Conservation (phyloP, 1,140 invertebrate species). For the Proctacanthus coquilletti region DNA sequence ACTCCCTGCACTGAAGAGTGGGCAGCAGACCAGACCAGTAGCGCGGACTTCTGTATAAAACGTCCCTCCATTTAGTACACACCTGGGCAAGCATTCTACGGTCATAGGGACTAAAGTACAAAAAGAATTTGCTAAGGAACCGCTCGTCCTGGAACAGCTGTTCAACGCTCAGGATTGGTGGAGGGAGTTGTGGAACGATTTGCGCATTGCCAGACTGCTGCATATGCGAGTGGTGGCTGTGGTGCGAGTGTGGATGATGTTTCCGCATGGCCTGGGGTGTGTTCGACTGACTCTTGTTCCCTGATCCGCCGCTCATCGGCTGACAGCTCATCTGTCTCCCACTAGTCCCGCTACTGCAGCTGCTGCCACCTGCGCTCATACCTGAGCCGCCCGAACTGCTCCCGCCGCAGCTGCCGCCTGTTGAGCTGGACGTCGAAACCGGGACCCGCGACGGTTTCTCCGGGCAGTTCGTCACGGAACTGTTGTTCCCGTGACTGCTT, state of each 20-base stretch:
- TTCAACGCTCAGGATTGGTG: conserved; percentile 44
- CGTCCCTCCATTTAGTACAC: conserved; percentile 70
- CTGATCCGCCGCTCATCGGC: background rate
- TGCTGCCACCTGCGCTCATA: conserved; percentile 9
- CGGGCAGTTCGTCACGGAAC: conserved; percentile 16
- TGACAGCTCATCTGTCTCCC: conserved; percentile 3
- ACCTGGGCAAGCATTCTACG: conserved; percentile 62
- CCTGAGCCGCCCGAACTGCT: conserved; percentile 2
- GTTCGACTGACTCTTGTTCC: conserved; percentile 3
- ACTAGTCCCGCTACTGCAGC: conserved; percentile 6
- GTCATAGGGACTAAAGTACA: conserved; percentile 67
- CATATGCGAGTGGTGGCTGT: background rate
- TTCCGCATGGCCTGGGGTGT: conserved; percentile 6
- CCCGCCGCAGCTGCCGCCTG: conserved; percentile 11
- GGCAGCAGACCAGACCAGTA: conserved; percentile 75
- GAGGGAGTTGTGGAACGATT: conserved; percentile 24
- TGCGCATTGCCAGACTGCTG: background rate
- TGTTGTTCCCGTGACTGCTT: conserved; percentile 30
- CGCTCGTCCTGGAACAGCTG: conserved; percentile 68
- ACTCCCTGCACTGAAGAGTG: conserved; percentile 65
- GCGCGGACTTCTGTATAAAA: conserved; percentile 64
- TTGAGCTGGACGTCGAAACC: conserved; percentile 1
- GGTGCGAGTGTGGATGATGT: conserved; percentile 5
- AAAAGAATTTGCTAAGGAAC: conserved; percentile 70
- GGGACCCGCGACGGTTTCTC: conserved; percentile 37